These are phyloP conservation scores for Carapus acus DNA, from an alignment of 2,797 vertebrate genomes.

Conservation along the genomic window DNA sequence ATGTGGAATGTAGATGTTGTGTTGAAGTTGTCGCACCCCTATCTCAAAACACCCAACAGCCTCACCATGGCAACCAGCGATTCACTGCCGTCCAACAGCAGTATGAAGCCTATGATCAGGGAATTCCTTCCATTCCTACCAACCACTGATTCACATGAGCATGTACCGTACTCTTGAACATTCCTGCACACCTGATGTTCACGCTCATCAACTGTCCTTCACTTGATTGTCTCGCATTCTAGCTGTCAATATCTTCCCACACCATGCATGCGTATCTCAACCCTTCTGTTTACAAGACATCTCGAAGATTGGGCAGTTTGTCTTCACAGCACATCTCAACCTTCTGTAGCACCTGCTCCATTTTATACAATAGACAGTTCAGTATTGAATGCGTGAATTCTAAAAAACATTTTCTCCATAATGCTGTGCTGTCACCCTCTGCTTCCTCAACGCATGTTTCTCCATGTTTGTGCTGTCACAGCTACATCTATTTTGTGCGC, in stretches of 20 bases:
- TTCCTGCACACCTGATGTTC: neutral
- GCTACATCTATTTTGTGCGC: slow-evolving; percentile 13
- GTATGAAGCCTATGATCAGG: slow-evolving; percentile 37
- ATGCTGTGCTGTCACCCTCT: slow-evolving; percentile 18
- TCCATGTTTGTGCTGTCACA: slow-evolving; percentile 21
- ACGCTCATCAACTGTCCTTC: neutral
- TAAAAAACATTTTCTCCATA: neutral
- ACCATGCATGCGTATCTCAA: slow-evolving; percentile 18
- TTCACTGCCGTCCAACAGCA: slow-evolving; percentile 28
- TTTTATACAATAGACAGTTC: slow-evolving; percentile 6
- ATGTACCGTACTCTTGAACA: slow-evolving; percentile 1
- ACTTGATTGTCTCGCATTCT: neutral
- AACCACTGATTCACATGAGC: slow-evolving; percentile 35
- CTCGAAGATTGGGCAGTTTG: neutral
- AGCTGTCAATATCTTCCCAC: neutral
- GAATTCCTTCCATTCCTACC: slow-evolving; percentile 67
- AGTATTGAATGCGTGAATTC: no score
- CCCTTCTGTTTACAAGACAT: slow-evolving; percentile 25
- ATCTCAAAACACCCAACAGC: slow-evolving; percentile 22
- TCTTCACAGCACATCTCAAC: neutral
- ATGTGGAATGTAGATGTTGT: slow-evolving; percentile 48
- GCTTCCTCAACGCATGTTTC: slow-evolving; percentile 39
- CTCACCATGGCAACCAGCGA: slow-evolving; percentile 21
- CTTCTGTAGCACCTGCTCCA: neutral
- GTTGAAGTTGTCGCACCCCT: slow-evolving; percentile 24